These are phyloP conservation scores for Notothenia coriiceps DNA, from an alignment of 2,113 vertebrate species.

Conservation along the genomic window DNA sequence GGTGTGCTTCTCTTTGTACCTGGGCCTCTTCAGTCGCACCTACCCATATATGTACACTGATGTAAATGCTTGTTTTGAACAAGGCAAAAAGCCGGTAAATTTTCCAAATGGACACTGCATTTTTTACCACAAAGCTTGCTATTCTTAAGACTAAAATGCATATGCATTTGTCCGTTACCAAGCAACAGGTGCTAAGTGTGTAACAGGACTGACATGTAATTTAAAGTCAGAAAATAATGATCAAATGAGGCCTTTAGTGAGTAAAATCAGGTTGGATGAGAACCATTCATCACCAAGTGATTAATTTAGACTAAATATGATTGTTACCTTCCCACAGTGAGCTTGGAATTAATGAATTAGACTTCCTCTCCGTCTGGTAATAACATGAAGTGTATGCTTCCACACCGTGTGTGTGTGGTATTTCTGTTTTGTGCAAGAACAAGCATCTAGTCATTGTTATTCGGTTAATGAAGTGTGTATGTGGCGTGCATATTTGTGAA, in stretches of 20 bases:
- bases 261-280: conserved; percentile 30
- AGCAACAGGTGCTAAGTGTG: conserved; percentile 68
- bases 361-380: conserved; percentile 34
- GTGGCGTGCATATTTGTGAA: conserved; percentile 1
- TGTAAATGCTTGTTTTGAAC: conserved; percentile 4
- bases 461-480: conserved; percentile 13
- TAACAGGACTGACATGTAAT: conserved; percentile 32
- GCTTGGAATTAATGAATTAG: conserved; percentile 58
- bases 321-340: conserved; percentile 52
- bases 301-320: conserved; percentile 50
- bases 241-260: conserved; percentile 15
- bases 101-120: conserved; percentile 22
- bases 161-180: conserved; percentile 64
- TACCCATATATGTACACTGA: not conserved
- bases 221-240: conserved; percentile 40
- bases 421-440: conserved; percentile 10
- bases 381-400: conserved; percentile 3
- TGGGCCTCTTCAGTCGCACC: conserved; percentile 4
- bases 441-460: not conserved
- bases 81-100: not conserved
- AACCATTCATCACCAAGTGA: conserved; percentile 30
- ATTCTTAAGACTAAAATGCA: conserved; percentile 51
- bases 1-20: not conserved
- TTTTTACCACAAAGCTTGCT: conserved; percentile 38
- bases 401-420: not conserved